A percentile compares a stretch with the other conserved stretches of the same genome.
These are phyloP conservation scores for Cathartes aura DNA, from an alignment of 2,113 vertebrate species.

Conservation along the genomic window DNA sequence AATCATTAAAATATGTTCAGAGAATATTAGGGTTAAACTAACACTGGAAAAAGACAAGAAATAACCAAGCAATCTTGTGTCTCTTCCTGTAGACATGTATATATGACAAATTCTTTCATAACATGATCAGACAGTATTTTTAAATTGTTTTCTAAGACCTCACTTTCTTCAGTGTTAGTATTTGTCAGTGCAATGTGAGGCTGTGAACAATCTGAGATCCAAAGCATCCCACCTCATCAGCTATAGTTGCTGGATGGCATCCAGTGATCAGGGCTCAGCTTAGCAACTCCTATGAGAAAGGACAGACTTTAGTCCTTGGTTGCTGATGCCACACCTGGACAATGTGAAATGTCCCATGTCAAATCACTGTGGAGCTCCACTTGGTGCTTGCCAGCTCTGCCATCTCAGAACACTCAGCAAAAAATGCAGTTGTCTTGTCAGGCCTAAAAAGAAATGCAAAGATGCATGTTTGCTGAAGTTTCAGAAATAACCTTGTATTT, in stretches of 20 bases:
- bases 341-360: accelerated
- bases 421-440: background rate
- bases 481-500: background rate
- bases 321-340: background rate
- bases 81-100: background rate
- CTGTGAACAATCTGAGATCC: background rate
- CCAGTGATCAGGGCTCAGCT: background rate
- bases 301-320: background rate
- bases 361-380: background rate
- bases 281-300: background rate
- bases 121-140: background rate
- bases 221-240: background rate
- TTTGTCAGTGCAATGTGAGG: background rate
- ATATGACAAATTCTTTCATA: background rate
- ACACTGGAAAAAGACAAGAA: background rate
- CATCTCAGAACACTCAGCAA: background rate
- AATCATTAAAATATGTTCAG: background rate
- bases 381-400: background rate
- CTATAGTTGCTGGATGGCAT: background rate
- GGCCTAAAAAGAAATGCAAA: background rate
- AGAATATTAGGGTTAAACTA: background rate
- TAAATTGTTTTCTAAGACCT: background rate
- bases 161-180: background rate
- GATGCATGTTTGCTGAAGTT: background rate
- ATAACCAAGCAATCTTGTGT: background rate